Base-by-base conservation (phyloP, 2,888 invertebrate species). In the Acanthococcus lagerstroemiae region DNA sequence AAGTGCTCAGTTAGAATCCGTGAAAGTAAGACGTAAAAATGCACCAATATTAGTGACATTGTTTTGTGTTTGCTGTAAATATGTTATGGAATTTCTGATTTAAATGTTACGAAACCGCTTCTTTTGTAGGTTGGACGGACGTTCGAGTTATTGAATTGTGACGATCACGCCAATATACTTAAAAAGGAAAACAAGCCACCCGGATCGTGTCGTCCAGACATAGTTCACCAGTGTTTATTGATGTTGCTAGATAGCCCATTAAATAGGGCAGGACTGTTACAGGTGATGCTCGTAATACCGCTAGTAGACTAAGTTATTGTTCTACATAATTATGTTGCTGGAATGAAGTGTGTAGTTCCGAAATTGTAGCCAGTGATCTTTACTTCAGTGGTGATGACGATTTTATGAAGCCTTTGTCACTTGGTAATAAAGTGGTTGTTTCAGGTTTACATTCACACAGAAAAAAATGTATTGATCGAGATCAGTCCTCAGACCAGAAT, bases 171-270 rank as follows among this genome's bases (percentile, higher is more conserved):
- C 24, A 80, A 83, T 70, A 86, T 94, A 69, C 80, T 95, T 71
- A 86, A 87, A 71, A 95, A 90, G 75, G 87, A 89, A 75, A 87
- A 90, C 71, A 81, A 92, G 67, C 91, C 95, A 72, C 87, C 90
- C 0, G 88, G 91, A 0, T 83, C 88, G 2, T 94, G 92, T 73
- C 81, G 99, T 27, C 99, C 99, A 0, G 99, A 99, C 74, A 99
- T 99, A 68, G 85, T 92, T 0, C 97, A 99, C 77, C 97, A 97
- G 77, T 97, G 96, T 75, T 80, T 99, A 17, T 79, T 99, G 0
- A 99, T 97, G 95, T 80, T 99, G 55, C 86, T 97, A 80, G 97
- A 99, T 76, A 95, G 95, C 68, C 99, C 99, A 0, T 78, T 99
- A 48, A 99, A 99, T 76, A 82, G 97, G 72, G 95, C 96, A 52